Conservation (phyloP, 2,113 vertebrate species). For the Odobenus rosmarus region DNA sequence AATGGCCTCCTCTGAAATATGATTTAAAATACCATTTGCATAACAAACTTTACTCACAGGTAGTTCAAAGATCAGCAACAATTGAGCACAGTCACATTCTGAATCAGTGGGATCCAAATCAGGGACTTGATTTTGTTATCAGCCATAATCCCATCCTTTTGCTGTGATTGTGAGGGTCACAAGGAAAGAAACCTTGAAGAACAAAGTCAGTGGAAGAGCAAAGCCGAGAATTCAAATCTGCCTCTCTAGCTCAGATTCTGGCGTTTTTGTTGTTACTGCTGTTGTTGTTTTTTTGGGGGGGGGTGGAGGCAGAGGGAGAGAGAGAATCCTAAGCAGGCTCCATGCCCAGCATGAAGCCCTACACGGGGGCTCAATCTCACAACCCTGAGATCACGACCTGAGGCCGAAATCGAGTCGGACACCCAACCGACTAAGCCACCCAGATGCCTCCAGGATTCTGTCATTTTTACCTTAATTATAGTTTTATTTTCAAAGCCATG, state of each 20-base stretch:
- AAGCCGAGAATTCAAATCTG: not conserved
- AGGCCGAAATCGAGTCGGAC: not conserved
- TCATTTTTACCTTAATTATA: conserved; percentile 37
- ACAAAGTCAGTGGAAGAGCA: not conserved
- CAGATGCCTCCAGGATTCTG: not conserved
- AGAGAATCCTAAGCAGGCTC: not conserved
- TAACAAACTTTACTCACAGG: not conserved
- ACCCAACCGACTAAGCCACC: not conserved
- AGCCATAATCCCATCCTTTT: not conserved
- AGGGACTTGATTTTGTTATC: not conserved
- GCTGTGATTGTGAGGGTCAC: not conserved
- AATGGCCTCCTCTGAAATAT: conserved; percentile 15
- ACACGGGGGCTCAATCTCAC: not conserved
- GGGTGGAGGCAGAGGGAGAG: not conserved
- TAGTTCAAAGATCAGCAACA: not conserved
- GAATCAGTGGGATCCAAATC: not conserved
- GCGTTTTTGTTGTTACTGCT: not conserved
- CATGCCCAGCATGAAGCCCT: not conserved
- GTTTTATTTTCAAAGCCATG: conserved; percentile 11
- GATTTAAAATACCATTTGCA: conserved; percentile 20
- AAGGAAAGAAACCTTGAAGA: not conserved
- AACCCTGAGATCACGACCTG: not conserved
- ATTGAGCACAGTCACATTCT: not conserved
- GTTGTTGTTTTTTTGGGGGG: not conserved
- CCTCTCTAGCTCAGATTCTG: not conserved